phyloP scores from a whole-genome alignment of 2,797 vertebrate species.

The Rhinogobio ventralis region DNA sequence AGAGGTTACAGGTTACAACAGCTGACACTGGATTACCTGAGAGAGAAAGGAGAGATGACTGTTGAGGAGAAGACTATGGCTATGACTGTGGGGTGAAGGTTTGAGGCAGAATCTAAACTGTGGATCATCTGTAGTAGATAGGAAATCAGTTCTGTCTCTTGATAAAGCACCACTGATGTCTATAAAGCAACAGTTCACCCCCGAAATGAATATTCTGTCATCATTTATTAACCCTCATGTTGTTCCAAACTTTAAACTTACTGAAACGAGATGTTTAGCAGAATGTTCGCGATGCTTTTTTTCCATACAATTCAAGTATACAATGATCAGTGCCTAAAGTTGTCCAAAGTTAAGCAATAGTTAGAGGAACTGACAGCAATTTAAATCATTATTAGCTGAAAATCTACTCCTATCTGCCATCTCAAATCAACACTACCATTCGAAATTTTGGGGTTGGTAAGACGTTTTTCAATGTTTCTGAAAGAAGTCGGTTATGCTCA shows the following conservation, averaged over 20 bases:
- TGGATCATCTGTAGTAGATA: slow-evolving; percentile 11
- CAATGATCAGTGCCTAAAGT: background rate
- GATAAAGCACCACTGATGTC: background rate
- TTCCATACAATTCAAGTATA: background rate
- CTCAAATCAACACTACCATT: background rate
- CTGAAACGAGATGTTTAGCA: background rate
- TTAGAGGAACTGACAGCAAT: background rate
- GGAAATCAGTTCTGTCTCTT: slow-evolving; percentile 32
- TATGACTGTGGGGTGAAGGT: background rate
- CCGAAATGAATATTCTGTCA: background rate
- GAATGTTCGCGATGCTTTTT: background rate
- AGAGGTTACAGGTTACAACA: slow-evolving; percentile 98
- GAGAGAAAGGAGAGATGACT: slow-evolving; percentile 41
- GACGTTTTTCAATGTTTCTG: background rate
- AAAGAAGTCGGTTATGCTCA: background rate
- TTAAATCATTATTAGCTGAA: background rate
- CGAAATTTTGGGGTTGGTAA: background rate
- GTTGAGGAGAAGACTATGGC: slow-evolving; percentile 20
- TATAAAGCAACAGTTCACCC: background rate
- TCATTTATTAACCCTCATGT: slow-evolving; percentile 5
- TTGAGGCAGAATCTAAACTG: slow-evolving; percentile 10
- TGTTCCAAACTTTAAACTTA: background rate
- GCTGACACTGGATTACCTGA: slow-evolving; percentile 97
- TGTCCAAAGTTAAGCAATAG: background rate
- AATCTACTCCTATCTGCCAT: background rate